Base-by-base conservation (phyloP, 2,797 vertebrate species). In the Danio kyathit region DNA sequence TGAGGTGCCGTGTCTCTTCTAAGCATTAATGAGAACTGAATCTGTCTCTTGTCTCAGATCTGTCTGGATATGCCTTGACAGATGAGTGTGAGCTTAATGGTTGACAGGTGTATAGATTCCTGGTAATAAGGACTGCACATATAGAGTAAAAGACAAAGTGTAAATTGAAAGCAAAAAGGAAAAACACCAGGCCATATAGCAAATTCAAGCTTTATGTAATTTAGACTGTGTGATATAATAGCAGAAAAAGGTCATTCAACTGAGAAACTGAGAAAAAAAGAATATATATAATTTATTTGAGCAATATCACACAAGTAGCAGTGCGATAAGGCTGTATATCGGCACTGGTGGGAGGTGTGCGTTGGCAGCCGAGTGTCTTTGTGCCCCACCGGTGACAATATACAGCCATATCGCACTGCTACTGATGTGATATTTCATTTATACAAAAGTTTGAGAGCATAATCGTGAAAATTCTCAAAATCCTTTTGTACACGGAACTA, bases 11-110 rank as follows among this genome's bases (percentile, higher is more conserved):
- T 61, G 61, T 75, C 70, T 76, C 60, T 46, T 56, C 69, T 74
- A 41, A 63, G 60, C 49, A 56, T 56, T 80, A 80, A 74, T 80
- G 60, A 80, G 78, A 66, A 70, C 78, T 56, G 49, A 65, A 66
- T 57, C 60, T 54, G 17, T 66, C 51, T 74, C 43, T 54, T 54
- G 70, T 80, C 60, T 57, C 16, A 46, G 48, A 72, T 74, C 41
- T 80, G 67, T 80, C 59, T 6, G 5, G 60, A 56, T 52, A 64
- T 66, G 52, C 40, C 14, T 44, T 72, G 77, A 63, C 77, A 72
- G 40, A 63, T 52, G 67, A 79, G 71, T 63, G 66, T 43, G 67
- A 65, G 70, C 16, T 56, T 80, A 73, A 72, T 65, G 70, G 78
- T 40, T 74, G 43, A 48, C 51, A 80, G 59, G 11, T 6, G 6